Evolutionary conservation across 2,888 invertebrate genomes (phyloP), one percentile per base, ranked within the genome.

Genomic region (Capitulum mitella): DNA sequence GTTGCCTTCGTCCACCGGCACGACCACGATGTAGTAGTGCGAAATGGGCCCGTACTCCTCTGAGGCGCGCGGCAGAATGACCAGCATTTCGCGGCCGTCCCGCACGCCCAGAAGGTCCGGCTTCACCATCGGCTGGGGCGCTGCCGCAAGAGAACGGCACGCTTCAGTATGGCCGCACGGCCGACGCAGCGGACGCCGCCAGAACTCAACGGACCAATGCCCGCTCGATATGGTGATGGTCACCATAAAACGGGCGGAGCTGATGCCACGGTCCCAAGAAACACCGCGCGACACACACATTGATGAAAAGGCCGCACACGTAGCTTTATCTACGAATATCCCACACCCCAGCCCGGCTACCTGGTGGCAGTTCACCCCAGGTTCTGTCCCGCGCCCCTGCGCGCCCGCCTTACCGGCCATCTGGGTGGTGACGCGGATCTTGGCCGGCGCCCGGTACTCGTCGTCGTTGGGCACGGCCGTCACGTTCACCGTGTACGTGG

Each of bases 31-130:
- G 87, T 93, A 97, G 87, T 99, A 99, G 88, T 98, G 96, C 80
- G 95, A 95, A 83, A 99, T 97, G 14, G 97, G 97, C 37, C 99
- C 98, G 85, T 97, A 97, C 86, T 97, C 97, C 87, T 98, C 98
- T 0, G 97, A 96, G 0, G 98, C 98, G 87, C 95, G 95, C 51
- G 95, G 96, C 83, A 97, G 87, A 84, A 95, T 95, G n/a, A 97
- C 94, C 61, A 83, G 83, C 29, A 86, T 84, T 87, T 94, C 93
- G 64, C 80, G 80, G 8, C 82, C 82, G 86, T 93, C 93, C 3
- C 93, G 91, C 40, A 95, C 94, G 26, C 94, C 95, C 84, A 94
- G 94, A 85, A 95, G 95, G 85, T 96, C 96, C 0, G 96, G 96
- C 84, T 95, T 93, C 0, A 95, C 95, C 95, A 96, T 96, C 0